Percentiles rank a stretch among this genome's conserved stretches.
phyloP scores from a whole-genome alignment of 2,113 vertebrate species.

The Pipa parva region DNA sequence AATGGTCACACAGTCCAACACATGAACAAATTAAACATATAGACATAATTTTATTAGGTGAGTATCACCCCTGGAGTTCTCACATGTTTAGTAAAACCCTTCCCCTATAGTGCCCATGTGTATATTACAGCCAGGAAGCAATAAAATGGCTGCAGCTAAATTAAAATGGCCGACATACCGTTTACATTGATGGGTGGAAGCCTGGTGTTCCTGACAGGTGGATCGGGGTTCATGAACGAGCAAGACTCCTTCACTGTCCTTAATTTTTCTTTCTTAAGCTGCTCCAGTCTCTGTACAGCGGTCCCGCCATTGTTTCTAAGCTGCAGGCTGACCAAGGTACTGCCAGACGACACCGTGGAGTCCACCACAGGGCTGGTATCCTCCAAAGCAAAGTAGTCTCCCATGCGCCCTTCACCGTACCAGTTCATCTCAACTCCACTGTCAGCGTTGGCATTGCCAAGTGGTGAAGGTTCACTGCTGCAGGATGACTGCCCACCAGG shows the following conservation, averaged over 20 bases:
- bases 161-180: too few species aligned
- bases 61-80: too few species aligned
- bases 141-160: too few species aligned
- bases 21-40: too few species aligned
- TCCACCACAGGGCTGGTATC: constrained; percentile 79
- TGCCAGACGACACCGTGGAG: constrained; percentile 75
- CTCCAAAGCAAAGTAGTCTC: constrained; percentile 84
- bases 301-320: constrained; percentile 76
- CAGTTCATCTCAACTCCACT: constrained; percentile 94
- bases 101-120: too few species aligned
- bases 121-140: too few species aligned
- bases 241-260: constrained; percentile 89
- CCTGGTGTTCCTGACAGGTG: constrained; percentile 81
- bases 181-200: constrained; percentile 88
- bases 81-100: too few species aligned
- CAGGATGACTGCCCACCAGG: constrained; percentile 96
- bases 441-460: constrained; percentile 91
- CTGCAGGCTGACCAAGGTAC: constrained; percentile 79
- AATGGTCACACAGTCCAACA: too few species aligned
- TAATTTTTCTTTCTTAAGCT: constrained; percentile 94
- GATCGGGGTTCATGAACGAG: constrained; percentile 79
- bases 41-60: too few species aligned
- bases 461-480: constrained; percentile 94
- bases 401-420: constrained; percentile 92
- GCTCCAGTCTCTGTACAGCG: constrained; percentile 83